These are phyloP conservation scores for Vireo altiloquus DNA, from an alignment of 2,113 vertebrate species.

Conservation along the genomic window DNA sequence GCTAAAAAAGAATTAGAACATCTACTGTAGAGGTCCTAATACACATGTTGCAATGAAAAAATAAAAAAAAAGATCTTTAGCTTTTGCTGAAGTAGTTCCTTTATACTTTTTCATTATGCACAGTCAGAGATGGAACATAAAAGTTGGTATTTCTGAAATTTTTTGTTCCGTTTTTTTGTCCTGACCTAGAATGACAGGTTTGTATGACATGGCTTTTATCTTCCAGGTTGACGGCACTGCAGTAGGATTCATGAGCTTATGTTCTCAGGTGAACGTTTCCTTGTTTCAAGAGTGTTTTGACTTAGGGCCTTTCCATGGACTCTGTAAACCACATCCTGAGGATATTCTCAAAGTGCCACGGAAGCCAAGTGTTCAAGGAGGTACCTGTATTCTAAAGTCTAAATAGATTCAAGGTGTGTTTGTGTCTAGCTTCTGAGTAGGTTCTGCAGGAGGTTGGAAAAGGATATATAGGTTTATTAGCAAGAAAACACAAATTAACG, in stretches of 20 bases:
- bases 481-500: not conserved
- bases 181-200: not conserved
- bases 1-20: not conserved
- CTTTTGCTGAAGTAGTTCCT: not conserved
- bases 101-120: not conserved
- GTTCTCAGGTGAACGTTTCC: conserved; percentile 71
- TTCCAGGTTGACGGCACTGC: conserved; percentile 76
- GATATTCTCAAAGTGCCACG: conserved; percentile 7
- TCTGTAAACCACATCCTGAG: conserved; percentile 70
- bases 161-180: not conserved
- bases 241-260: conserved; percentile 84
- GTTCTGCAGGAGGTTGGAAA: not conserved
- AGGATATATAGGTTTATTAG: not conserved
- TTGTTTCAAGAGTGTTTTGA: conserved; percentile 80
- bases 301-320: conserved; percentile 76
- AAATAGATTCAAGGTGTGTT: not conserved
- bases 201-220: not conserved
- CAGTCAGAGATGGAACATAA: not conserved
- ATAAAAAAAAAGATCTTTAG: not conserved
- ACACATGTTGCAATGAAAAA: fast-evolving
- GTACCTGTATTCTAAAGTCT: conserved; percentile 5
- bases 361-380: not conserved
- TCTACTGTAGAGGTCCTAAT: not conserved
- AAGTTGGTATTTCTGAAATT: not conserved
- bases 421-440: not conserved